A percentile compares a stretch with the other conserved stretches of the same genome.
Evolutionary conservation across 2,797 vertebrate species (phyloP).

Genomic region (Poecilia wingei): DNA sequence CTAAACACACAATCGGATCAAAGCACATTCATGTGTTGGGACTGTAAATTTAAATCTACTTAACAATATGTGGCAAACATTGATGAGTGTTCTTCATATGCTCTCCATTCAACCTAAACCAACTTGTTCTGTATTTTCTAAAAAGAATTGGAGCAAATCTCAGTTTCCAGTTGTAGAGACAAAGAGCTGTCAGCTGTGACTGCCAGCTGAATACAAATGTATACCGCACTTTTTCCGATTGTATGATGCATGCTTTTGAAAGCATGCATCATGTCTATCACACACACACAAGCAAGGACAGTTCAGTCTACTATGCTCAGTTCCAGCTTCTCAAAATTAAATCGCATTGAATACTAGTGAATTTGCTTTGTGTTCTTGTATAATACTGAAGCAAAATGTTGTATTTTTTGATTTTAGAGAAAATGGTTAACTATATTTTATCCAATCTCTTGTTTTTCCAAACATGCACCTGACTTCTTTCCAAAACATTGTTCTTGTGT

Average conservation of each 20-base stretch:
- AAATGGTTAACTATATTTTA: neutral
- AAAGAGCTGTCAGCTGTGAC: neutral
- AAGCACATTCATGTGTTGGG: neutral
- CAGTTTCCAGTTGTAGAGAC: neutral
- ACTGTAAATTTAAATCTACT: neutral
- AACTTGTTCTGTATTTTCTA: neutral
- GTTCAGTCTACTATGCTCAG: neutral
- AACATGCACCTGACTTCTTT: neutral
- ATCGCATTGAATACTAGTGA: neutral
- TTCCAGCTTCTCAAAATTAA: neutral
- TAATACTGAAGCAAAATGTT: neutral
- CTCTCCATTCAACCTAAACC: neutral
- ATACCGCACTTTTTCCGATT: neutral
- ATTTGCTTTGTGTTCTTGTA: neutral
- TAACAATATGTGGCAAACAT: neutral
- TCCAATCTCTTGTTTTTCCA: neutral
- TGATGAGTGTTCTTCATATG: neutral
- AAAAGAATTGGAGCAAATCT: neutral
- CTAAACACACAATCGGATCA: neutral
- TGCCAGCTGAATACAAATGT: neutral
- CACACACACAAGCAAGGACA: neutral
- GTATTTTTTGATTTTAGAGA: neutral
- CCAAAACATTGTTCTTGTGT: neutral
- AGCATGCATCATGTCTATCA: neutral
- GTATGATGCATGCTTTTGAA: neutral